Evolutionary conservation across 2,888 invertebrate species (phyloP), one percentile per base, ranked within the genome.

Genomic region (Thymelicus sylvestris): DNA sequence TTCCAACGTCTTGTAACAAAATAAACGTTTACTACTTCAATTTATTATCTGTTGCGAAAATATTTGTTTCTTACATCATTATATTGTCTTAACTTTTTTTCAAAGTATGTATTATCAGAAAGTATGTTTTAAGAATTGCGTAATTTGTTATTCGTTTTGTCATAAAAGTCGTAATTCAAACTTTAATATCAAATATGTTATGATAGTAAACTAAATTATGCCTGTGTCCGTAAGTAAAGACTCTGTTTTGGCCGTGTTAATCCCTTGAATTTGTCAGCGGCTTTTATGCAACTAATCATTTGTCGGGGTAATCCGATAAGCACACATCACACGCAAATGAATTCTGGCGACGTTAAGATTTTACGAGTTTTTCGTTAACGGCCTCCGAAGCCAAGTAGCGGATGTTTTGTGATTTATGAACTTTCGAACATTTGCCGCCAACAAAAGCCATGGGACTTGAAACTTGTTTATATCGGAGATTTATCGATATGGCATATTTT

Each of bases 361-460:
- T 79, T 78, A 77, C 79, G 83, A 80, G 84, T 82, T 85, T 86
- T 83, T 78, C 79, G 80, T 82, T 82, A 81, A 81, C 81, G 82
- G 80, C 73, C 69, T 55, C 50, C 38, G 55, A 72, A 79, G 80
- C 81, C 78, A 84, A 87, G 90, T 88, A 87, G 88, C 90, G 90
- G 91, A 90, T 90, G 88, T 83, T 69, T 57, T 59, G 81, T 91
- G 88, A 90, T 91, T 91, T 91, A 92, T 90, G 12, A 50, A 79
- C 83, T 86, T 86, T 84, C 86, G 87, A 88, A 90, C 87, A 87
- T 87, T 76, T 84, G 82, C 84, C 84, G 81, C 83, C 83, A 81
- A 83, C 88, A 87, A 89, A 70, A 50, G 50, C 57, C 64, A 69
- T 64, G 57, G 63, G 63, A 83, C 82, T 83, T 81, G 81, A 77